phyloP scores from a whole-genome alignment of 2,888 invertebrate species.

The Zhuqinia jingwanae region DNA sequence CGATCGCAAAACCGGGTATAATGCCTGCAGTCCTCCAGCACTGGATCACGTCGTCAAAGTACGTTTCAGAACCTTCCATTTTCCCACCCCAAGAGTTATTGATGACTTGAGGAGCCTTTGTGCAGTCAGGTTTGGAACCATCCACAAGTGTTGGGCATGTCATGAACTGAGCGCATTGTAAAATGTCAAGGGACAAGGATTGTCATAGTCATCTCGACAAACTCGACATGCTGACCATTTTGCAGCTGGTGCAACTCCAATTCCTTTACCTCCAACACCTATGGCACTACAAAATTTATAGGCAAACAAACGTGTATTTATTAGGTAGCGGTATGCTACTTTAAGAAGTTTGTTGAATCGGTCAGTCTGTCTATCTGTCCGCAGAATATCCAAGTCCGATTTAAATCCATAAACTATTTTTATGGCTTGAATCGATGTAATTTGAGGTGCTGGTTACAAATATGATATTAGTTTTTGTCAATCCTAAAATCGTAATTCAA shows the following conservation, averaged over 20 bases:
- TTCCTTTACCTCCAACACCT: background rate
- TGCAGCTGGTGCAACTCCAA: background rate
- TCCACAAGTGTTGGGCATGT: background rate
- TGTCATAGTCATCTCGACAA: background rate
- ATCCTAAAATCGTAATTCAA: too few species aligned
- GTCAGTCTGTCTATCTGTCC: too few species aligned
- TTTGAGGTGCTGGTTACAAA: too few species aligned
- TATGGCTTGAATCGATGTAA: too few species aligned
- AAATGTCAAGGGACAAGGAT: background rate
- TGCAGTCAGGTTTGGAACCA: background rate
- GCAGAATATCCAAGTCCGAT: too few species aligned
- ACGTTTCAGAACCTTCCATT: background rate
- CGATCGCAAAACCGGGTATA: background rate
- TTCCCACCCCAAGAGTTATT: background rate
- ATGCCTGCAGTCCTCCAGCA: background rate
- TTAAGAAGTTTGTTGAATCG: too few species aligned
- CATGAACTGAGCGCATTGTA: background rate
- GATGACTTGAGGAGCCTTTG: background rate
- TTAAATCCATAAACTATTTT: too few species aligned
- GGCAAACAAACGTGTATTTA: too few species aligned
- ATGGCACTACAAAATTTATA: background rate
- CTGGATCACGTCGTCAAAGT: background rate
- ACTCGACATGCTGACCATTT: background rate
- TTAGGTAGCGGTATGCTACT: too few species aligned
- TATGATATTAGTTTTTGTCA: too few species aligned